These are phyloP conservation scores for Pandemis corylana DNA, from an alignment of 2,888 invertebrate species.

Conservation along the genomic window DNA sequence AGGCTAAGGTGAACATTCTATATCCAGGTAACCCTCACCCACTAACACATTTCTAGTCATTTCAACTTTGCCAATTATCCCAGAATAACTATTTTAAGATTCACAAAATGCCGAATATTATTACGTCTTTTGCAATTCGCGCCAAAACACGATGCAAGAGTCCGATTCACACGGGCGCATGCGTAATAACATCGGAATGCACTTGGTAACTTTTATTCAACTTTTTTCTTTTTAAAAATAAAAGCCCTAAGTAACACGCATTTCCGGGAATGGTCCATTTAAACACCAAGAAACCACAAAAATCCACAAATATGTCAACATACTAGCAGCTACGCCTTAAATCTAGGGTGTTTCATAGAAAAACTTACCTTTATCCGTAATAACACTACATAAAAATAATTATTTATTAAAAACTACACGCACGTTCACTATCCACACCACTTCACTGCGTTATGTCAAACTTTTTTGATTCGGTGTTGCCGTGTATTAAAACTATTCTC, in stretches of 20 bases:
- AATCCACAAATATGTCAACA: constrained; percentile 35
- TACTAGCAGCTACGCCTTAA: constrained; percentile 45
- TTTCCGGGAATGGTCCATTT: constrained; percentile 66
- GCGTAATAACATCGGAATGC: constrained; percentile 80
- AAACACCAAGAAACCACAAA: constrained; percentile 42
- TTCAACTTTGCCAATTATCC: constrained; percentile 64
- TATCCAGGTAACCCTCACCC: constrained; percentile 79
- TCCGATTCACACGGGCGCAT: constrained; percentile 60
- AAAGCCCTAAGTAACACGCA: constrained; percentile 62
- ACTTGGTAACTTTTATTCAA: constrained; percentile 77
- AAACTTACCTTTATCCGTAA: constrained; percentile 72
- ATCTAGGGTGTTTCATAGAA: constrained; percentile 66
- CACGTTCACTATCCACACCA: constrained; percentile 78
- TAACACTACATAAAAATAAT: constrained; percentile 78
- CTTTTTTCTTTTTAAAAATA: constrained; percentile 68
- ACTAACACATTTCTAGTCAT: constrained; percentile 74
- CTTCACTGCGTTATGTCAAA: constrained; percentile 78
- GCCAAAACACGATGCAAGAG: constrained; percentile 61
- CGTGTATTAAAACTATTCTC: constrained; percentile 49
- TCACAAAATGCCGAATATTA: constrained; percentile 45
- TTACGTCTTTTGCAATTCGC: constrained; percentile 50
- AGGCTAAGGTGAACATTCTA: constrained; percentile 76
- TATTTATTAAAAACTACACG: constrained; percentile 67
- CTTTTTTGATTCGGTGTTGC: constrained; percentile 64
- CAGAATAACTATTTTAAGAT: constrained; percentile 69